phyloP scores from a whole-genome alignment of 2,113 vertebrate genomes.

The Arothron firmamentum region DNA sequence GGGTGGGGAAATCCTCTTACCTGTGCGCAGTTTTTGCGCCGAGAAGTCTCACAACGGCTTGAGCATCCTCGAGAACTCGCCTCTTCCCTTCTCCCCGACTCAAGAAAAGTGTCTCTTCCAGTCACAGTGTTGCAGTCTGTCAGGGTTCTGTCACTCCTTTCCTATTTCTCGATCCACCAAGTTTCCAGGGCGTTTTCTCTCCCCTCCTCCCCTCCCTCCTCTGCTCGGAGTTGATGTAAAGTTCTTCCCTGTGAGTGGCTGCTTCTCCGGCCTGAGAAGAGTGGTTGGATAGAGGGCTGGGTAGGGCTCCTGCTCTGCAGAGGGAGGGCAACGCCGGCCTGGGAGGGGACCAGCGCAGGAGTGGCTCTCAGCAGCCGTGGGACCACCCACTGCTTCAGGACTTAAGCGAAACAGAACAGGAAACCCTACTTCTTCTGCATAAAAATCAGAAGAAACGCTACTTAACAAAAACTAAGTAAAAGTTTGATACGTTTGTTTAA shows the following conservation, averaged over 20 bases:
- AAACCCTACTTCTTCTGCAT: conserved; percentile 14
- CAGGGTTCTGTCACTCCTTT: conserved; percentile 56
- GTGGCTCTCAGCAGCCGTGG: conserved; percentile 59
- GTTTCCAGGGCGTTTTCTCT: conserved; percentile 68
- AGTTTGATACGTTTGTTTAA: no score
- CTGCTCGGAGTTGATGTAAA: conserved; percentile 53
- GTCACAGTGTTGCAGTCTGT: conserved; percentile 52
- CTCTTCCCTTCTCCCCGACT: conserved; percentile 60
- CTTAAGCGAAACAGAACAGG: conserved; percentile 30
- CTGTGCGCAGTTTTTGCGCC: conserved; percentile 66
- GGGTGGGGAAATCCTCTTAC: conserved; percentile 43
- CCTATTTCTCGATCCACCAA: conserved; percentile 53
- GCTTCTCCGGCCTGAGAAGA: conserved; percentile 74
- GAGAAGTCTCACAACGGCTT: conserved; percentile 64
- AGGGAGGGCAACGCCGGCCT: conserved; percentile 54
- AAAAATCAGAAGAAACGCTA: neutral
- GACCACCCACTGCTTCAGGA: conserved; percentile 63
- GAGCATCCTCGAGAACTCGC: conserved; percentile 74
- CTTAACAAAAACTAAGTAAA: neutral
- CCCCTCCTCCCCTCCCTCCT: conserved; percentile 47
- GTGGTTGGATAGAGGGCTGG: conserved; percentile 63
- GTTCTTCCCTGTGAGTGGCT: conserved; percentile 41
- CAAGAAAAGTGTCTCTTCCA: conserved; percentile 59
- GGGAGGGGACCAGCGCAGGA: conserved; percentile 66
- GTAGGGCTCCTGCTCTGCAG: conserved; percentile 69